Evolutionary conservation across 2,888 invertebrate genomes (phyloP), one percentile per base, ranked within the genome.

Genomic region (Andrena fulva): DNA sequence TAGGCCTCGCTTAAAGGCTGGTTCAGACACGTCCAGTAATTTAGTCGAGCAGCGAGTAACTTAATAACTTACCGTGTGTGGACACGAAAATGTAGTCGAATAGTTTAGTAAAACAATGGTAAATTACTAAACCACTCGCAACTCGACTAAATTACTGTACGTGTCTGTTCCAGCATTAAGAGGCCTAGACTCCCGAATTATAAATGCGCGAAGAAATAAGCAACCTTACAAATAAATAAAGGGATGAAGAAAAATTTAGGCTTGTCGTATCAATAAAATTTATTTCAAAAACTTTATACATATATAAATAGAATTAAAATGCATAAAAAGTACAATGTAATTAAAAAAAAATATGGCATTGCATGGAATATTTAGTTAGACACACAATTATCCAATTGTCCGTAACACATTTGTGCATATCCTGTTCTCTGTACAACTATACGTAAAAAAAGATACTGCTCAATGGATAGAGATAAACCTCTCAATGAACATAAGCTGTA

Each of bases 211-310:
- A 54, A 2, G 16, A 68, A 52, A n/a, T 33, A 66, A 42, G 48
- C 24, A 24, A 56, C 29, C 0, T 52, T 60, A 27, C 24, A 62
- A n/a, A 50, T 16, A n/a, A n/a, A 42, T 54, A n/a, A 29, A 59
- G 8, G 42, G 16, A 42, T 42, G 12, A 16, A 42, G 42, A 16
- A 42, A 0, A 42, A 42, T 42, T 64, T 48, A 8, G 20, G n/a
- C 1, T 24, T n/a, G 7, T n/a, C 50, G 1, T 35, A 24, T 48
- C 4, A 70, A 83, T 16, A 70, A 24, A 56, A 10, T 74, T 77
- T 77, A 83, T 84, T 81, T 42, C 27, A 3, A 77, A 75, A 73
- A 71, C 35, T 77, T 42, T 71, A n/a, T 63, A 71, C 60, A 67
- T 62, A 52, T 27, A 31, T 60, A 10, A 60, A 63, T 66, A 74